phyloP scores from a whole-genome alignment of 2,888 invertebrate genomes.

The Tetropium fuscum region DNA sequence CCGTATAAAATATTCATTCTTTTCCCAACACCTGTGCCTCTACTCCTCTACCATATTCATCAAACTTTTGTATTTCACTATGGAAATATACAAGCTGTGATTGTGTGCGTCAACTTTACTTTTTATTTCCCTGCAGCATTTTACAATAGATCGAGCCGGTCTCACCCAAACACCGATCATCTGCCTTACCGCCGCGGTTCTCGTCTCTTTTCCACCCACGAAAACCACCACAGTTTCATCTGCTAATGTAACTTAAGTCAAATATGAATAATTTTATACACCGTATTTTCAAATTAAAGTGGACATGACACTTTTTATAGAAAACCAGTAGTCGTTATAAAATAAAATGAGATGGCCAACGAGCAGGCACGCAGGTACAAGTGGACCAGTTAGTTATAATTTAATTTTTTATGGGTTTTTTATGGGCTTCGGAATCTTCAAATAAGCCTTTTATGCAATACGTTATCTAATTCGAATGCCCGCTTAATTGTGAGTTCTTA shows the following conservation, averaged over 20 bases:
- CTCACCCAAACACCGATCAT: slow-evolving; percentile 29
- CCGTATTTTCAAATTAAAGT: slow-evolving; percentile 65
- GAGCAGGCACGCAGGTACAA: slow-evolving; percentile 45
- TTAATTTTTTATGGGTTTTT: slow-evolving; percentile 55
- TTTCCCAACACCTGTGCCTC: slow-evolving; percentile 59
- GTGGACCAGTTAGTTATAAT: slow-evolving; percentile 53
- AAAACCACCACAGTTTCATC: slow-evolving; percentile 3
- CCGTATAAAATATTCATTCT: slow-evolving; percentile 39
- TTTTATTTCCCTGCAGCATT: slow-evolving; percentile 46
- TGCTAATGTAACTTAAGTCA: slow-evolving; percentile 2
- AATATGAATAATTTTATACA: slow-evolving; percentile 54
- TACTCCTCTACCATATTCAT: slow-evolving; percentile 61
- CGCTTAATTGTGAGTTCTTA: slow-evolving; percentile 39
- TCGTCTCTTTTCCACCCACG: slow-evolving; percentile 33
- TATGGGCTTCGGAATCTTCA: slow-evolving; percentile 55
- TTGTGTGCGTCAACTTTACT: slow-evolving; percentile 51
- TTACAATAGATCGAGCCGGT: slow-evolving; percentile 39
- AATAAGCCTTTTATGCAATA: slow-evolving; percentile 52
- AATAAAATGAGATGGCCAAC: slow-evolving; percentile 54
- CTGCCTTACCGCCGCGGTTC: slow-evolving; percentile 25
- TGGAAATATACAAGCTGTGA: slow-evolving; percentile 54
- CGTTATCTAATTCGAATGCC: slow-evolving; percentile 49
- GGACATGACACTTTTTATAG: slow-evolving; percentile 64
- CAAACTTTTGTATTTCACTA: slow-evolving; percentile 61
- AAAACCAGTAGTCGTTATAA: slow-evolving; percentile 65